phyloP scores from a whole-genome alignment of 2,888 invertebrate genomes.

The Andrena flavipes region DNA sequence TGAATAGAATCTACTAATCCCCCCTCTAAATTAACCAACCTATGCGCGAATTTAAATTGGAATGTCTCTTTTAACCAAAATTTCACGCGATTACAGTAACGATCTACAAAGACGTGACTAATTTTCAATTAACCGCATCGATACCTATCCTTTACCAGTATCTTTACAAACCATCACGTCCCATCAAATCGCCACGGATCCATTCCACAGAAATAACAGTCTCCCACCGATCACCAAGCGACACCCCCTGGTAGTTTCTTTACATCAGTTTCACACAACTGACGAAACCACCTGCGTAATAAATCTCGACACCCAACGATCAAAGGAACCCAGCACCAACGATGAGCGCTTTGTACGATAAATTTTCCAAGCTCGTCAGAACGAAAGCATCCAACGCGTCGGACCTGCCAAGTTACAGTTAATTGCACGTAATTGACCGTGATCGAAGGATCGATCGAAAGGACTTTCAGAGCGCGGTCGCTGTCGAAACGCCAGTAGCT shows the following conservation, averaged over 20 bases:
- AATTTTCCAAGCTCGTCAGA: not conserved
- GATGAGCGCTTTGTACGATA: not conserved
- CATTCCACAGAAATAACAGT: conserved; percentile 6
- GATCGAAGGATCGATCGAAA: not conserved
- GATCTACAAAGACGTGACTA: not conserved
- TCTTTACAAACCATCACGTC: conserved; percentile 11
- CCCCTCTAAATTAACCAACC: not conserved
- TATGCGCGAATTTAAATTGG: not conserved
- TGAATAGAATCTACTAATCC: not conserved
- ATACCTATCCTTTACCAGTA: conserved; percentile 7
- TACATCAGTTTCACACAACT: not conserved
- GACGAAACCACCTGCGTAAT: conserved; percentile 3
- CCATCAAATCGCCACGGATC: conserved; percentile 6
- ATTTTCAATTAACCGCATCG: not conserved
- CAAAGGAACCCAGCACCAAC: not conserved
- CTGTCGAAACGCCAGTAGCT: not conserved
- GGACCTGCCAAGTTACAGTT: not conserved
- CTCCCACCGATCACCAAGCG: conserved; percentile 1
- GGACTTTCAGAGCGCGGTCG: not conserved
- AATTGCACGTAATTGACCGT: conserved; percentile 8
- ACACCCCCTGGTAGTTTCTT: not conserved
- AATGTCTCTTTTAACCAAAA: not conserved
- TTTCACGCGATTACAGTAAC: not conserved
- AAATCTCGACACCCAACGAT: not conserved
- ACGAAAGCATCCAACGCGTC: not conserved